Evolutionary conservation across 1,140 invertebrate species (phyloP), one percentile per base, ranked within the genome.

Genomic region (Drosophila ananassae): DNA sequence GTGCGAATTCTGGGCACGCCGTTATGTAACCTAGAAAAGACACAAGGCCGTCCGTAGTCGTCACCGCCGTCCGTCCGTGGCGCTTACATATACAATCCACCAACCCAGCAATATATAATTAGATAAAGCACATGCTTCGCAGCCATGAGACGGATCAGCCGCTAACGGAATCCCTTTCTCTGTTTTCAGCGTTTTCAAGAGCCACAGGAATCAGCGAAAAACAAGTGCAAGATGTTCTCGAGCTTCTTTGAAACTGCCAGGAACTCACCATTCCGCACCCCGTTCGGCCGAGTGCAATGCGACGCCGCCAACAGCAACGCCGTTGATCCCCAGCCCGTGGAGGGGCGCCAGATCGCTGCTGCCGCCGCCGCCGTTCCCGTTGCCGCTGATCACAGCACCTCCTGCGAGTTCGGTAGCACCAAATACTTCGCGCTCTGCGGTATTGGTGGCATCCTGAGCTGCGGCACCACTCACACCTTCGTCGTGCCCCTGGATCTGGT

Each of bases 381-480:
- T 8, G 90, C 93, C 21, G 41, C 41, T 7, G 92, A 91, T 7
- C 87, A 84, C 79, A 34, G 25, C n/a, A 94, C 96, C 90, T 97
- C 97, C 69, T 98, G 98, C 93, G 97, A 98, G 92, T 99, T 98
- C 94, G 99, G 97, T 21, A 98, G 97, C 2, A 91, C 93, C 39
- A 97, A 99, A 92, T 99, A 98, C 92, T 99, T 98, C 92, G 94
- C 95, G 2, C 93, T 99, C 21, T 99, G 99, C 93, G 98, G 98
- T 67, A 93, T 99, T 79, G 99, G 98, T 81, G 94, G 94, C 83
- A 95, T 99, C 91, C 93, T 99, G 8, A 99, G 98, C 71, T 99
- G 99, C 93, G 99, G 99, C 93, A 91, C 64, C 94, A 95, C 96
- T 5, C 94, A 95, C 75, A 96, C 96, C 25, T 94, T 96, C 52